Base-by-base conservation (phyloP, 2,888 invertebrate genomes). In the Byasa hedistus region DNA sequence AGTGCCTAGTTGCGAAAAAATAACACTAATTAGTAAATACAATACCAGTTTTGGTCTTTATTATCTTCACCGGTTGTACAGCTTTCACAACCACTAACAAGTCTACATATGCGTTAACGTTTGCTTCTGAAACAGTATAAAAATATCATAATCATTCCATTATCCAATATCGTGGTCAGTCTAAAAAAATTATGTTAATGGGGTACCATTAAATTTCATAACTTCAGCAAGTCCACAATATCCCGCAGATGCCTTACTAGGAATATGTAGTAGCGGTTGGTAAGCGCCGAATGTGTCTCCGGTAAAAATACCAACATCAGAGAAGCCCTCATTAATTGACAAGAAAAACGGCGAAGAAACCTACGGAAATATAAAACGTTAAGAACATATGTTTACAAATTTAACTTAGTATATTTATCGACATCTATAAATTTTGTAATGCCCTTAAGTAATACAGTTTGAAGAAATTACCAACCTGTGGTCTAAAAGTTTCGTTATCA, bases 61-160 rank as follows among this genome's bases (percentile, higher is more conserved):
- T 91, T 22, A 92, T 91, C 75, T 94, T 93, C 4, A 92, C 84
- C n/a, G 94, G 92, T 59, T 94, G 93, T 17, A 95, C 85, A 44
- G 92, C 86, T 73, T 94, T 94, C 0, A 96, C 94, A 12, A 94
- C 94, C 0, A 95, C 95, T 61, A 96, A 83, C 57, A 96, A 82
- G 83, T 96, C 95, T 5, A 96, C 93, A 69, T 84, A 88, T 2
- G 85, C 73, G 80, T 81, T 93, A 82, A 76, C 80, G 74, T 68
- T 92, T 72, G 79, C 80, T 70, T 89, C 91, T 91, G 81, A 57
- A 68, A 36, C 57, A 39, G 56, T 62, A 57, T 55, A 56, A 32
- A 24, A 27, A 24, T 44, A 44, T 10, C 19, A 54, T 48, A 22
- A 54, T 12, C 39, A 39, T 39, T 39, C 15, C 0, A n/a, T 48